Evolutionary conservation across 2,888 invertebrate species (phyloP).

Genomic region (Cheilosia scutellata): DNA sequence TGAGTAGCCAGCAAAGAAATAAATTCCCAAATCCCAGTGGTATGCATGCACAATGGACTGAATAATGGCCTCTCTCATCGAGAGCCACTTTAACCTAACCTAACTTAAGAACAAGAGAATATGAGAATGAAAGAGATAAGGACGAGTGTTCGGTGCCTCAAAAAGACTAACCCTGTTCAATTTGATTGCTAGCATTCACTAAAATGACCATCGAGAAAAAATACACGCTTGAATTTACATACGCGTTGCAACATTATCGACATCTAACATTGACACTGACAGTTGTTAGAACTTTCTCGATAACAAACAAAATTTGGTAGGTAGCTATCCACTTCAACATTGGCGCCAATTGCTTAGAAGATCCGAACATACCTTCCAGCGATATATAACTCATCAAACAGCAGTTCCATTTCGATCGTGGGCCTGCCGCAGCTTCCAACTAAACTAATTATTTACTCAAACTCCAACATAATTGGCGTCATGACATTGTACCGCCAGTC

Average conservation of each 20-base stretch:
- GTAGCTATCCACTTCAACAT: background rate
- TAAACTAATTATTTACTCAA: constrained; percentile 69
- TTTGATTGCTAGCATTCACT: too few species aligned
- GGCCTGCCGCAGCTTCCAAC: constrained; percentile 33
- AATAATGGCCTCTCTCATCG: too few species aligned
- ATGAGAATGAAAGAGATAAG: too few species aligned
- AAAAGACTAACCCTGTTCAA: too few species aligned
- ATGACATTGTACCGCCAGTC: constrained; percentile 59
- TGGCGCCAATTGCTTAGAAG: background rate
- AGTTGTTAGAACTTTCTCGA: constrained; percentile 8
- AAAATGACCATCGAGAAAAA: too few species aligned
- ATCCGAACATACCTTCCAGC: constrained; percentile 20
- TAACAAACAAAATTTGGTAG: background rate
- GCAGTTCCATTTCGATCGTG: constrained; percentile 27
- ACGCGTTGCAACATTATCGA: constrained; percentile 8
- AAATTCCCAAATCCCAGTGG: too few species aligned
- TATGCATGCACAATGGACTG: too few species aligned
- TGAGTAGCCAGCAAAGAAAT: too few species aligned
- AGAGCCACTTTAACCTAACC: too few species aligned
- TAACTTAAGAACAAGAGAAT: too few species aligned
- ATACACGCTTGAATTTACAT: too few species aligned
- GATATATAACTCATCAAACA: constrained; percentile 22
- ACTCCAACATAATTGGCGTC: constrained; percentile 61
- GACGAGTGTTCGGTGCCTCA: too few species aligned
- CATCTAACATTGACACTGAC: constrained; percentile 51